Evolutionary conservation across 2,797 vertebrate species (phyloP), one percentile per base, ranked within the genome.

Genomic region (Melanotaenia trifasciata): DNA sequence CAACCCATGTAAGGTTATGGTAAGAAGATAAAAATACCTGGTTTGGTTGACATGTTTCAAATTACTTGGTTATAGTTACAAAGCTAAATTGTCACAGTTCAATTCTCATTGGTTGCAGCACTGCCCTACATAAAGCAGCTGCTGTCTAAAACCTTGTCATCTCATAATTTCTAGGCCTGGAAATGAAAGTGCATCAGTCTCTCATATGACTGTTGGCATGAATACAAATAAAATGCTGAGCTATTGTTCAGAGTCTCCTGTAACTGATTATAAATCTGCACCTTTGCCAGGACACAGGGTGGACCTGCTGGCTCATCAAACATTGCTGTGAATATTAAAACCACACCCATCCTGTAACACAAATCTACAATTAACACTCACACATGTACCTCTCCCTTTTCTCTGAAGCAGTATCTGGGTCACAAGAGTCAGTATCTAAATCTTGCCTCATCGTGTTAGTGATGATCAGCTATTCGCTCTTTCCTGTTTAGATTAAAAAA

Each of bases 281-380:
- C 74, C 64, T 90, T 81, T 86, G 90, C 89, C 91, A 90, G 84
- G 28, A 78, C 65, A 50, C 66, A 80, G 91, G 92, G 91, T 74
- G 92, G 91, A 92, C 89, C 87, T 80, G 80, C 83, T 93, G 91
- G 82, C 87, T 87, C 87, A 87, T 89, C 84, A 88, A 75, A 87
- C 68, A 26, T 66, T 54, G 72, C 51, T 83, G 71, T 78, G 58
- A 83, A 81, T 65, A 79, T 80, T 65, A 68, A 32, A 74, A 76
- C 66, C 83, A 57, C 90, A 83, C 85, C 85, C 87, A 67, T 79
- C 83, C 78, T 72, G 20, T 43, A 67, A 71, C 81, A 77, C 75
- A 76, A 53, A 69, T 70, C 67, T 64, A 77, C 56, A 71, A 72
- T 74, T 76, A 75, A 58, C 45, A n/a, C 20, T 58, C 53, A 36